These are phyloP conservation scores for Aythya baeri DNA, from an alignment of 2,113 vertebrate genomes.

Conservation along the genomic window DNA sequence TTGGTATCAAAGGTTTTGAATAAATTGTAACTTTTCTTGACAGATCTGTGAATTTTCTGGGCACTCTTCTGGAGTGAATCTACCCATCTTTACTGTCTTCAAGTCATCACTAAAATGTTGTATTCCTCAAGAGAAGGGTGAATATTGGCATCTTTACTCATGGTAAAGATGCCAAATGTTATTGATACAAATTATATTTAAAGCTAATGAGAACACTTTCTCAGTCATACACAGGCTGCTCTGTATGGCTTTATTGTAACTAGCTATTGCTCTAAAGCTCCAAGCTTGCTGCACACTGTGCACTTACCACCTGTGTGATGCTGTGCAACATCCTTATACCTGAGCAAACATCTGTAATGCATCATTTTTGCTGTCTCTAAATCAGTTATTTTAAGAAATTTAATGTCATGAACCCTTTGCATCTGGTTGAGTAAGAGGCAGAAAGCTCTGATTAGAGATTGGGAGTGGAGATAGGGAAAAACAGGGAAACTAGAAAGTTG, in stretches of 20 bases:
- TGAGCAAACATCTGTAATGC: not conserved
- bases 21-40: not conserved
- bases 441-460: not conserved
- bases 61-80: not conserved
- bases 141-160: not conserved
- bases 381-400: not conserved
- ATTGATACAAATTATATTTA: not conserved
- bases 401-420: not conserved
- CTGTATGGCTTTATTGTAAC: too few species aligned
- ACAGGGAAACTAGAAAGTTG: rapidly evolving
- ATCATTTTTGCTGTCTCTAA: not conserved
- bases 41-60: not conserved
- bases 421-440: not conserved
- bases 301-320: not conserved
- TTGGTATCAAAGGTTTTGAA: not conserved
- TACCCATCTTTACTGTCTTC: not conserved
- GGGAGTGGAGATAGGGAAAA: not conserved
- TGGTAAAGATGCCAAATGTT: not conserved
- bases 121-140: not conserved
- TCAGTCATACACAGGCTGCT: not conserved
- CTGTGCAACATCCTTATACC: not conserved
- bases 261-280: not conserved
- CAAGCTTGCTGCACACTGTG: not conserved
- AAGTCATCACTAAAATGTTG: not conserved
- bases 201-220: not conserved